Conservation (phyloP, 2,888 invertebrate species). For the Chrysomela aeneicollis region DNA sequence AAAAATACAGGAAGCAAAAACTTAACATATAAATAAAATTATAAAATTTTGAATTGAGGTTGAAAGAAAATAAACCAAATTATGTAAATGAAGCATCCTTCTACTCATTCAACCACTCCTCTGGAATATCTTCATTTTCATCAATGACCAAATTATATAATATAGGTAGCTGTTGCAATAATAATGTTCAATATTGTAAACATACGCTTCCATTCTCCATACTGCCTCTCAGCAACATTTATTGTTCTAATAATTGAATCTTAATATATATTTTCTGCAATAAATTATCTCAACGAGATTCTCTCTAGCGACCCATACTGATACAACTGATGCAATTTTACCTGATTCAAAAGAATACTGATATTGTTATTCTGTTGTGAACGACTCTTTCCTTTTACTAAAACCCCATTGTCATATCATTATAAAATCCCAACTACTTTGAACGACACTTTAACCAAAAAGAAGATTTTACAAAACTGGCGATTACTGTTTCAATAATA, state of each 20-base stretch:
- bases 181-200: conserved; percentile 5
- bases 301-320: too few relatives aligned
- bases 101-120: conserved; percentile 15
- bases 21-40: conserved; percentile 4
- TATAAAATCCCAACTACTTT: too few relatives aligned
- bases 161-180: conserved; percentile 18
- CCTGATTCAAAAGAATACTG: too few relatives aligned
- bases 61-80: not conserved
- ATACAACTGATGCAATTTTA: too few relatives aligned
- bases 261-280: conserved; percentile 14
- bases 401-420: too few relatives aligned
- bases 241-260: conserved; percentile 10
- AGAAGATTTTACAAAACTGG: too few relatives aligned
- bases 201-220: conserved; percentile 4
- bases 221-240: conserved; percentile 3
- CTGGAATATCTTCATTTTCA: conserved; percentile 9
- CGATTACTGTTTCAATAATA: too few relatives aligned
- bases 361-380: too few relatives aligned
- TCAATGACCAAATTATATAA: conserved; percentile 12
- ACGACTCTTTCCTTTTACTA: too few relatives aligned
- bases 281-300: too few relatives aligned
- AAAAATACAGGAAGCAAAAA: conserved; percentile 9
- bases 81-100: conserved; percentile 11
- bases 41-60: conserved; percentile 9
- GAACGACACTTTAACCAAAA: too few relatives aligned